These are phyloP conservation scores for Drosophila nr. perissopoda DNA, from an alignment of 2,888 invertebrate genomes.

Conservation along the genomic window DNA sequence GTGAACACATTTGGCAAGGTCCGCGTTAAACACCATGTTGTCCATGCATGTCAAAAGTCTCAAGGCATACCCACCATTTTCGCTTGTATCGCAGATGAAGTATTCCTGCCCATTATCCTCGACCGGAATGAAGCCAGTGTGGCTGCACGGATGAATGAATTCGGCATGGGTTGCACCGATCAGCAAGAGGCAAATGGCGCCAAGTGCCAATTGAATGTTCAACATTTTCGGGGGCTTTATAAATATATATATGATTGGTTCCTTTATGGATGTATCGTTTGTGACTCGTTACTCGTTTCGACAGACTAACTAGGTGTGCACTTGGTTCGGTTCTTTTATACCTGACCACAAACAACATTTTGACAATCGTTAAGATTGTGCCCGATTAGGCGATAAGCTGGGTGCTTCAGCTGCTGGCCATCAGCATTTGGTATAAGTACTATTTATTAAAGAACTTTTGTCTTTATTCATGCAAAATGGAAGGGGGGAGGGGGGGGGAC, in stretches of 20 bases:
- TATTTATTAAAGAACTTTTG: conserved; percentile 46
- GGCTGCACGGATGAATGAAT: conserved; percentile 41
- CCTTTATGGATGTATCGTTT: conserved; percentile 24
- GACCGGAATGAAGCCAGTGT: conserved; percentile 55
- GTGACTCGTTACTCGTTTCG: conserved; percentile 42
- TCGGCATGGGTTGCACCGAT: conserved; percentile 31
- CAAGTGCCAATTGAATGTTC: conserved; percentile 25
- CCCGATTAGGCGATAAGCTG: conserved; percentile 65
- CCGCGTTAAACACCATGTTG: conserved; percentile 51
- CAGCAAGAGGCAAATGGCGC: conserved; percentile 28
- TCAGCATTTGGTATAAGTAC: neutral
- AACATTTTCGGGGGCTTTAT: conserved; percentile 27
- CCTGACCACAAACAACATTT: conserved; percentile 31
- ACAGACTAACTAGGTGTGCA: conserved; percentile 68
- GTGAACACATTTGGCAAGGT: conserved; percentile 48
- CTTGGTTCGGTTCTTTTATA: conserved; percentile 69
- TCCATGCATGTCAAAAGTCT: conserved; percentile 53
- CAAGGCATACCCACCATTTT: conserved; percentile 52
- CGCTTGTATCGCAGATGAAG: conserved; percentile 55
- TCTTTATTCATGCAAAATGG: conserved; percentile 62
- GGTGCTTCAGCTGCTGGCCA: conserved; percentile 8
- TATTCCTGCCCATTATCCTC: conserved; percentile 56
- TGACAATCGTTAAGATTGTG: conserved; percentile 38
- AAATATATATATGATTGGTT: neutral
- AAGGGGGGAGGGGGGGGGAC: conserved; percentile 3